Base-by-base conservation (phyloP, 2,113 vertebrate genomes). In the Chaetops frenatus region DNA sequence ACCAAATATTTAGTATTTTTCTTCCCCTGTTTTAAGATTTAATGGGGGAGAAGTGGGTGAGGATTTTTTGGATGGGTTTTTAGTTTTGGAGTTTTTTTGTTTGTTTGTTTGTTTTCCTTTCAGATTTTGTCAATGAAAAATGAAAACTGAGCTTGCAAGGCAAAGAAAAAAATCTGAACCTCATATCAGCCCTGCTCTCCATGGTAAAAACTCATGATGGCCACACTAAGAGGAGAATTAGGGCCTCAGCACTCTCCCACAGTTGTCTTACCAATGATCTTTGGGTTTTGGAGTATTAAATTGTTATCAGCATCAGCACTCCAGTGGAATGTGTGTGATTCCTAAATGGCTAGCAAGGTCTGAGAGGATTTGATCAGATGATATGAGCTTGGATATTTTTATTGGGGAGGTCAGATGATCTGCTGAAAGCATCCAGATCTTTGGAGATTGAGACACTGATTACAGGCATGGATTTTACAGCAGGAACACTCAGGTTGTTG, bases 351-450 rank as follows among this genome's bases (percentile, higher is more conserved):
- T 54, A 67, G 21, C 35, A 50, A 78, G 60, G 31, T 64, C 57
- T 84, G 83, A 94, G 72, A 92, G 81, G 83, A 91, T 94, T 96
- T 95, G 60, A 94, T 84, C 62, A 86, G 56, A 45, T 17, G 86
- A 94, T 90, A 50, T 71, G 83, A 86, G 91, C 69, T 74, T 67
- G 85, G 94, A 86, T 92, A 90, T 44, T 86, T 81, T 57, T 84
- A 51, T 56, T 92, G 40, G 56, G 91, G 80, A 81, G 71, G 38
- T 77, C 65, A 91, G 84, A 58, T 66, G 91, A 93, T 80, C 66
- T 83, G 40, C 53, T 76, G 73, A 94, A 89, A 94, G 61, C 65
- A 42, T 45, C 86, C 53, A 71, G 65, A 69, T 81, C 61, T 89
- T 53, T 70, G 78, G 58, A 91, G 90, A 87, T 73, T 0, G 0